Evolutionary conservation across 2,888 invertebrate species (phyloP).

Genomic region (Agriotes lineatus): DNA sequence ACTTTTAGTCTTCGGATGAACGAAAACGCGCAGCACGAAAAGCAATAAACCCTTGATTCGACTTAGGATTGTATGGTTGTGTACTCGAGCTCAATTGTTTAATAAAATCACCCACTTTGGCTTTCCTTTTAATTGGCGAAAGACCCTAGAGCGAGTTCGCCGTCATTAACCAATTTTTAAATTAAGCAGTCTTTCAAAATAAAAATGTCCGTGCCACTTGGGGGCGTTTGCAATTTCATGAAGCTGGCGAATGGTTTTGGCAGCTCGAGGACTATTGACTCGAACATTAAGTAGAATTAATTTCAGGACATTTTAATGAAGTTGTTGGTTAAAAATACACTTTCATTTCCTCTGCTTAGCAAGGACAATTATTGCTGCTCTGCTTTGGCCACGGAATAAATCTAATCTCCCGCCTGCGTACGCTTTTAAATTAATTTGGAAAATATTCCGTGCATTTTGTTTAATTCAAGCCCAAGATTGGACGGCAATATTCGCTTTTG

Average conservation of each 20-base stretch:
- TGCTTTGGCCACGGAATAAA: not conserved
- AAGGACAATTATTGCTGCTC: not conserved
- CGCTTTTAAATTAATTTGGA: not conserved
- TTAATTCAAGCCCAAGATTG: too few relatives aligned
- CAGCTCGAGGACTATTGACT: constrained; percentile 19
- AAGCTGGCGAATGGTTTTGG: constrained; percentile 1
- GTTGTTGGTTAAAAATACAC: constrained; percentile 14
- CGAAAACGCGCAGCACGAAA: too few relatives aligned
- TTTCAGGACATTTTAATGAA: constrained; percentile 2
- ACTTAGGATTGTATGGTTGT: too few relatives aligned
- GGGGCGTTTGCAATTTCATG: not conserved
- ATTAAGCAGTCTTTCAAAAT: not conserved
- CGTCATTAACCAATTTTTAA: not conserved
- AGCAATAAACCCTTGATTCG: too few relatives aligned
- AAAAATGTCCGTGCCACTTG: not conserved
- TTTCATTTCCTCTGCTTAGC: not conserved
- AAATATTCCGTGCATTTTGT: too few relatives aligned
- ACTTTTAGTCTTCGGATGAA: too few relatives aligned
- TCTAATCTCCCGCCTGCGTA: not conserved
- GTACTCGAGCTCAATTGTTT: too few relatives aligned
- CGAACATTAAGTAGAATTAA: constrained; percentile 8
- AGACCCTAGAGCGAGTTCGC: too few relatives aligned
- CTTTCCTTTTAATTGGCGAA: not conserved
- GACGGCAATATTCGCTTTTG: too few relatives aligned
- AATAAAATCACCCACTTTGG: too few relatives aligned